Evolutionary conservation across 1,140 invertebrate species (phyloP), one percentile per base, ranked within the genome.

Genomic region (Paramacrobiotus metropolitanus): DNA sequence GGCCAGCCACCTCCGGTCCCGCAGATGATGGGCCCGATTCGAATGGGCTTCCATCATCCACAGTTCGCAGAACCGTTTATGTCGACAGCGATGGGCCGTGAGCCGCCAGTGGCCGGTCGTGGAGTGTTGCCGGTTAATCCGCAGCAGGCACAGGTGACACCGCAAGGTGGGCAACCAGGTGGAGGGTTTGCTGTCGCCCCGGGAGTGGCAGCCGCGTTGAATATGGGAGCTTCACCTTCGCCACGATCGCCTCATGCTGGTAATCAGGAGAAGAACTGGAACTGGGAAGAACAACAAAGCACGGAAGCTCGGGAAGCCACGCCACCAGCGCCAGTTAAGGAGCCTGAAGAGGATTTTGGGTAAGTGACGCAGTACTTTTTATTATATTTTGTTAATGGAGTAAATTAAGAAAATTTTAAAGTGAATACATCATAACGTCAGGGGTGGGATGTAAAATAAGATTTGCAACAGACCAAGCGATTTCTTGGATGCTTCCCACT

Each of bases 281-380:
- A 4, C 4, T 55, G 48, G 48, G 48, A 55, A 4, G 48, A 55
- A 28, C 15, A 55, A 20, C 4, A 15, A 55, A 24, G 4, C 15
- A 24, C 15, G 48, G 15, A 15, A 9, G 48, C 9, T 20, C 48
- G 15, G 24, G 48, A 55, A 55, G 15, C 24, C 4, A 15, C 15
- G 15, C 15, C 48, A 20, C 48, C 48, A 28, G 15, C 48, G 48
- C 15, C 15, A 55, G 15, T 24, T 9, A 4, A 9, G 9, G 48
- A 55, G 28, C 48, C 48, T 55, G 48, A 20, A 9, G 48, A 55
- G 24, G 48, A 55, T 24, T 55, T 55, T 4, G 48, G 48, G 48
- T 55, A 20, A 40, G 34, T 40, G n/a, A n/a, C n/a, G n/a, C n/a
- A n/a, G n/a, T n/a, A n/a, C n/a, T n/a, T n/a, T n/a, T n/a, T n/a